Percentiles rank a stretch among this genome's conserved stretches.
phyloP scores from a whole-genome alignment of 2,113 vertebrate species.

The Corynorhinus townsendii region DNA sequence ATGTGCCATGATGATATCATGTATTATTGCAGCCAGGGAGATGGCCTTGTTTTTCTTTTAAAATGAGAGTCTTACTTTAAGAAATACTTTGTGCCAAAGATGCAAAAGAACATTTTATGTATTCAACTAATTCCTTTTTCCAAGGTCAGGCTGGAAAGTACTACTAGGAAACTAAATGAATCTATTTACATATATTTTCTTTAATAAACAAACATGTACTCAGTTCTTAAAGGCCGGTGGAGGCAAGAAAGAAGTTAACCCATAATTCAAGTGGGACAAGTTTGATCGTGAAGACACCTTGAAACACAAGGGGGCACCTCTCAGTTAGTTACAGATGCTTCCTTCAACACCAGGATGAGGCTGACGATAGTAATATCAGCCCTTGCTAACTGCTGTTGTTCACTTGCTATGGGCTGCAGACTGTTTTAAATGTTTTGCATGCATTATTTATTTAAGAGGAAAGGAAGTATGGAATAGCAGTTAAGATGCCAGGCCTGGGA shows the following conservation, averaged over 20 bases:
- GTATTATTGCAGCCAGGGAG: not conserved
- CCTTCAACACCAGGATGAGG: not conserved
- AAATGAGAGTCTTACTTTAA: not conserved
- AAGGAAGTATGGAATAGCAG: not conserved
- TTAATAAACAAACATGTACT: not conserved
- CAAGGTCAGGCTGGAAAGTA: not conserved
- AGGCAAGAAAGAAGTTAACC: not conserved
- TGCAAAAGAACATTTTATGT: not conserved
- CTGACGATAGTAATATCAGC: not conserved
- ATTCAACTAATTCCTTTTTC: not conserved
- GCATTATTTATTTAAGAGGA: not conserved
- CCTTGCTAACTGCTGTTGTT: not conserved
- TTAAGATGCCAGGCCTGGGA: not conserved
- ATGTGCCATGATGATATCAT: not conserved
- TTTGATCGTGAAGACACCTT: not conserved
- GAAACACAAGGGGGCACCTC: not conserved
- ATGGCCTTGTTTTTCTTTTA: conserved; percentile 2
- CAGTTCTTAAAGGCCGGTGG: not conserved
- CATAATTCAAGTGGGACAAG: not conserved
- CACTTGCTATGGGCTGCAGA: not conserved
- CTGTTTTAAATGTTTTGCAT: not conserved
- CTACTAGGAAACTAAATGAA: not conserved
- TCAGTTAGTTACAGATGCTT: not conserved
- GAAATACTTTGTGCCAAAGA: conserved; percentile 3
- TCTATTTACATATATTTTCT: not conserved